These are phyloP conservation scores for Syngnathus acus DNA, from an alignment of 2,797 vertebrate species.

Conservation along the genomic window DNA sequence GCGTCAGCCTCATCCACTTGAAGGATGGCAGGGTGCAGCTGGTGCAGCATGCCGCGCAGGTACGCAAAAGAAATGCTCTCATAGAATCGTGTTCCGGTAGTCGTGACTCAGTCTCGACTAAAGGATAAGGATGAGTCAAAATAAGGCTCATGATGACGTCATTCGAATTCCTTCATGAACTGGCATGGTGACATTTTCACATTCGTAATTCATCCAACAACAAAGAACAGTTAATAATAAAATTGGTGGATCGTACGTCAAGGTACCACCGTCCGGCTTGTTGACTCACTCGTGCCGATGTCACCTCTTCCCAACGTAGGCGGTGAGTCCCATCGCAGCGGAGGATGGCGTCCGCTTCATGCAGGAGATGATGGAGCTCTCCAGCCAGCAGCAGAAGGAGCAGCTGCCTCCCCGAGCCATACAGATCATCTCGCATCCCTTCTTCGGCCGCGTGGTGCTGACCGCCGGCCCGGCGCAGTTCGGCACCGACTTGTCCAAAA, in stretches of 20 bases:
- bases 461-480: conserved; percentile 96
- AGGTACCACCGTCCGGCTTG: too few species aligned
- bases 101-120: not conserved
- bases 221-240: too few species aligned
- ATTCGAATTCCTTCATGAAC: not conserved
- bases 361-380: conserved; percentile 99
- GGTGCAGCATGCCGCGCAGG: conserved; percentile 96
- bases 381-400: conserved; percentile 97
- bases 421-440: conserved; percentile 93
- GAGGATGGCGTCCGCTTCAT: conserved; percentile 97
- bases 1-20: conserved; percentile 94
- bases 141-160: not conserved
- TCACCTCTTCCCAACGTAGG: conserved; percentile 59
- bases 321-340: conserved; percentile 89
- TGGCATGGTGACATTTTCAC: not conserved
- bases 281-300: not conserved
- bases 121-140: not conserved
- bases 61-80: conserved; percentile 33
- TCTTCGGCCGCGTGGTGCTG: conserved; percentile 93
- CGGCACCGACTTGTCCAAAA: conserved; percentile 90
- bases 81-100: not conserved
- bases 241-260: too few species aligned
- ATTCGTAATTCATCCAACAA: not conserved
- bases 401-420: conserved; percentile 95
- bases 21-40: conserved; percentile 96